Evolutionary conservation across 2,797 vertebrate species (phyloP), one percentile per base, ranked within the genome.

Genomic region (Alcedo quadribrachys): DNA sequence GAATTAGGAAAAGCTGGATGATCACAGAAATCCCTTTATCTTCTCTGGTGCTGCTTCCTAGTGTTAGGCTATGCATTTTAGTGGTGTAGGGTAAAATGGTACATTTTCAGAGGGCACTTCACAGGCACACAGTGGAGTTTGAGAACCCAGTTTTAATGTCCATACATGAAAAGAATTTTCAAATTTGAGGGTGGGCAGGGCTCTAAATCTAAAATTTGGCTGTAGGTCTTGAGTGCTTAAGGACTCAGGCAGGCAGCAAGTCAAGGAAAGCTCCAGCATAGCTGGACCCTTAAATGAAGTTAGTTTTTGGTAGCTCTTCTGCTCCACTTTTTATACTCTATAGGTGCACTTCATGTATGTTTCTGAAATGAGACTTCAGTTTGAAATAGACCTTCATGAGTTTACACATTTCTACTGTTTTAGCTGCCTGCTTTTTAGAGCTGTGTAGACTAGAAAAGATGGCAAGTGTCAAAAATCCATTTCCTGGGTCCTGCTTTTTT

Each of bases 1-100:
- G 69, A 90, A 89, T 90, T 93, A 81, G 77, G 80, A 87, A 85
- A 67, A 90, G 30, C 45, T 83, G 43, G 58, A 58, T 77, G 53
- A 88, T 86, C 71, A 75, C 60, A 88, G 35, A 88, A 87, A 53
- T 65, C 61, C 18, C 45, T 68, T 87, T 81, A 57, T 67, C 62
- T 89, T 92, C 61, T 58, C 66, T 66, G 50, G 20, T 81, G 71
- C 32, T 7, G 28, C 42, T 58, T 90, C 78, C 45, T 69, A 85
- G 8, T 32, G 37, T 61, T 54, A 17, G 28, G 16, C 51, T 53
- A 17, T 30, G 51, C 25, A 51, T 51, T 25, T 27, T 51, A 32
- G 43, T 77, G 70, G 30, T 51, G 45, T 9, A 58, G 5, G 18
- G 28, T 24, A 30, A 35, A 58, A 32, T 8, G 25, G 33, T 40